Conservation (phyloP, 2,888 invertebrate genomes). For the Tuberolachnus salignus region DNA sequence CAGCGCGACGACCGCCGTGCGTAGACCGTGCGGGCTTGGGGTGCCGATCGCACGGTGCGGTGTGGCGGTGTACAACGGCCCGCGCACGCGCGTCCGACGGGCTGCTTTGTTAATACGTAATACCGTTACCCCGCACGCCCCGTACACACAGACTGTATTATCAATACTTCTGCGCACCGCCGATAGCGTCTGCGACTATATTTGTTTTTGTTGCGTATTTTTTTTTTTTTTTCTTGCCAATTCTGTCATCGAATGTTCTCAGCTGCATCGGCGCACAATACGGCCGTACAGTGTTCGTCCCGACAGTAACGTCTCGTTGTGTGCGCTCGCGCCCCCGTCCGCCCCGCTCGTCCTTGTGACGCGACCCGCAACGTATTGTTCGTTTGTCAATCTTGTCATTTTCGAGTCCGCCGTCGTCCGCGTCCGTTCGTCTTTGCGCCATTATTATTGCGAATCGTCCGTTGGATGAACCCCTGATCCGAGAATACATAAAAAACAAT, state of each 20-base stretch:
- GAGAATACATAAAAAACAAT: neutral
- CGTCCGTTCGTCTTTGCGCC: neutral
- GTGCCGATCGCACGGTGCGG: neutral
- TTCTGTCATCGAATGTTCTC: no score
- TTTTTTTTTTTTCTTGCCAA: no score
- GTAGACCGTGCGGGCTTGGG: neutral
- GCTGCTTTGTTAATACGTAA: no score
- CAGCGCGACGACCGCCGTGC: neutral
- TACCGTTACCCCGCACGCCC: no score
- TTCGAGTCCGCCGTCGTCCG: neutral
- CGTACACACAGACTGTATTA: no score
- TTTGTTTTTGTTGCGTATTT: no score
- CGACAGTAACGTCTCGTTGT: neutral
- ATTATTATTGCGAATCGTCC: neutral
- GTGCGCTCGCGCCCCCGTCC: no score
- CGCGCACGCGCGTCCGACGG: no score
- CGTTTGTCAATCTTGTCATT: neutral
- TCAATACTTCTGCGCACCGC: no score
- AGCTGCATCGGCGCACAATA: neutral
- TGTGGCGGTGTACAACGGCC: neutral
- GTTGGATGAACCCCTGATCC: neutral
- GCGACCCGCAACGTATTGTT: neutral
- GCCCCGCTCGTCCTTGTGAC: neutral
- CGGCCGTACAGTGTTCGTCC: neutral
- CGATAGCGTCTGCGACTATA: no score